Base-by-base conservation (phyloP, 2,113 vertebrate genomes). In the Verasper variegatus region DNA sequence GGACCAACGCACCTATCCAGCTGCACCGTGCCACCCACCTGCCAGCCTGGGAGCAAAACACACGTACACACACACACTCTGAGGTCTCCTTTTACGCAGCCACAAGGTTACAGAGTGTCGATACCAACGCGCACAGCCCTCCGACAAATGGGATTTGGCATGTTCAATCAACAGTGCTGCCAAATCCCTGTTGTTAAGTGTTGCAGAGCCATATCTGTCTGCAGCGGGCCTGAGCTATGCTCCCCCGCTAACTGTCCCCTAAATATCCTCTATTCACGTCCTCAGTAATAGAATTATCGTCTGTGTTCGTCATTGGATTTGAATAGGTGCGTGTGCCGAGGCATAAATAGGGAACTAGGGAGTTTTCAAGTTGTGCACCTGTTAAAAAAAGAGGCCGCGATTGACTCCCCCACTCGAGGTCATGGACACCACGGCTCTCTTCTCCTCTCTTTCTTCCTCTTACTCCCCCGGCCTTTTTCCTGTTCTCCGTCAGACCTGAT, bases 61-160 rank as follows among this genome's bases (percentile, higher is more conserved):
- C 68, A 76, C 67, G 57, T 0, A 27, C 27, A 27, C 51, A 56
- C 78, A 61, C 68, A 57, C 67, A 58, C 70, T 49, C 69, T 64
- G 58, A 82, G 76, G 83, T 88, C 88, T 93, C 83, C 89, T 90
- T 92, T 89, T 82, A 76, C 83, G 56, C 55, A 90, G 83, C 83
- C 86, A 89, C 92, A 93, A 92, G 91, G 90, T 92, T 92, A 91
- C 89, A 87, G 81, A 80, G 88, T 90, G 91, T 92, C 90, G 76
- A 94, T 92, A 90, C 86, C 84, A 88, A 86, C 72, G 56, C 74
- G 45, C 84, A 85, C 84, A 82, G 70, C 87, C 68, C 86, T 86
- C 84, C 68, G 68, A 91, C 93, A 94, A 92, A 93, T 92, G 87
- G 84, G 91, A 93, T 92, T 91, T 93, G 92, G 89, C 90, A 84